Evolutionary conservation across 2,113 vertebrate genomes (phyloP).

Genomic region (Spea bombifrons): DNA sequence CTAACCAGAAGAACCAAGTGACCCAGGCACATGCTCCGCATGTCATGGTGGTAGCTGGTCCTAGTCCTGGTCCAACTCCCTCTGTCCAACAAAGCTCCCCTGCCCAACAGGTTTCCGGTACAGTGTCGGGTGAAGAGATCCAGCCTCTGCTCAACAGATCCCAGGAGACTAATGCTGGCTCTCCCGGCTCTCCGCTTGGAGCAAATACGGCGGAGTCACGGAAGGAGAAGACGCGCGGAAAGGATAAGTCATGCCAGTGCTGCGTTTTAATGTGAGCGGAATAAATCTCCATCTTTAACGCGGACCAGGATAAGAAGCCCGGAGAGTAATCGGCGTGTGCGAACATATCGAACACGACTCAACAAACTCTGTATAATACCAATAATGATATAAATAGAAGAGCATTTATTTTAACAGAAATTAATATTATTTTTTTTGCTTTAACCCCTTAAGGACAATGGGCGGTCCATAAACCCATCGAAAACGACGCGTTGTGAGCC

Average conservation of each 20-base stretch:
- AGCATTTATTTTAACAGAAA: neutral
- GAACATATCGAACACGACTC: neutral
- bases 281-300: neutral
- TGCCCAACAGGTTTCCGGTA: neutral
- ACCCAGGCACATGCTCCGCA: constrained; percentile 17
- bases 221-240: constrained; percentile 45
- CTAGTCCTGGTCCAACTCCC: neutral
- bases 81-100: neutral
- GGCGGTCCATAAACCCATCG: no score
- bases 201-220: constrained; percentile 46
- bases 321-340: neutral
- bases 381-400: neutral
- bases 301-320: neutral
- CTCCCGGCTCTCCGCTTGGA: constrained; percentile 46
- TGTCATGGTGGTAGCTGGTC: neutral
- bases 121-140: constrained; percentile 34
- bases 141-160: constrained; percentile 55
- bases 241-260: constrained; percentile 64
- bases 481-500: no score
- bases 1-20: neutral
- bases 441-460: no score
- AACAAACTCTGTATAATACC: neutral
- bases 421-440: neutral
- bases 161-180: constrained; percentile 31
- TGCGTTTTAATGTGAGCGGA: constrained; percentile 60